Evolutionary conservation across 2,888 invertebrate species (phyloP).

Genomic region (Agonopterix heracliana): DNA sequence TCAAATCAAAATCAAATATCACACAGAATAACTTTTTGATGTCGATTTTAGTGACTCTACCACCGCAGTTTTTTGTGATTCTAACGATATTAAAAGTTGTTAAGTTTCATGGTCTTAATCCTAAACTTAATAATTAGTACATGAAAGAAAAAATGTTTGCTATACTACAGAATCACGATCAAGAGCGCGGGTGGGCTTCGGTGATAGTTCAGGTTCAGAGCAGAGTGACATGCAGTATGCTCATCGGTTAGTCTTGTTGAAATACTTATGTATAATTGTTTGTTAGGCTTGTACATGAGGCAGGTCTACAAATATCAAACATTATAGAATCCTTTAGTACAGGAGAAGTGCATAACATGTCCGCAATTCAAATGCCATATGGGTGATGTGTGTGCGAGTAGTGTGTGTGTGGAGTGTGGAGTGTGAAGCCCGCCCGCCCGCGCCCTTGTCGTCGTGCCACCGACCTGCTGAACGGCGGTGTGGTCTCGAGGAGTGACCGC

Average conservation of each 20-base stretch:
- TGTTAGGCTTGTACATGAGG: conserved; percentile 1
- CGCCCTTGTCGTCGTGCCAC: conserved; percentile 42
- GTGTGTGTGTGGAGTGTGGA: conserved; percentile 26
- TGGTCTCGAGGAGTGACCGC: conserved; percentile 94
- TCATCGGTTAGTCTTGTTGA: neutral
- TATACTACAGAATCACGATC: conserved; percentile 2
- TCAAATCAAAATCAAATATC: too few relatives aligned
- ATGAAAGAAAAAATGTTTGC: neutral
- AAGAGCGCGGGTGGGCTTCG: conserved; percentile 65
- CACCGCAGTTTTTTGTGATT: too few relatives aligned
- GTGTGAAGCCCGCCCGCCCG: conserved; percentile 62
- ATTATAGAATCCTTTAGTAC: neutral
- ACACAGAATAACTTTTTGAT: too few relatives aligned
- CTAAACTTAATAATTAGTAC: neutral
- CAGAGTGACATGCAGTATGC: too few relatives aligned
- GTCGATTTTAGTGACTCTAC: too few relatives aligned
- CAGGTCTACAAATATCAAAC: neutral
- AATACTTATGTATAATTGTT: neutral
- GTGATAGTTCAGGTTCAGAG: conserved; percentile 24
- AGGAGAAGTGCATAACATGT: conserved; percentile 1
- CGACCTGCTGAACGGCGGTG: conserved; percentile 92
- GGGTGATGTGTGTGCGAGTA: conserved; percentile 22
- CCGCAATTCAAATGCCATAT: conserved; percentile 7
- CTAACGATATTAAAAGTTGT: too few relatives aligned
- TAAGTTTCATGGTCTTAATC: too few relatives aligned